Conservation (phyloP, 2,113 vertebrate species). For the Rhea pennata region DNA sequence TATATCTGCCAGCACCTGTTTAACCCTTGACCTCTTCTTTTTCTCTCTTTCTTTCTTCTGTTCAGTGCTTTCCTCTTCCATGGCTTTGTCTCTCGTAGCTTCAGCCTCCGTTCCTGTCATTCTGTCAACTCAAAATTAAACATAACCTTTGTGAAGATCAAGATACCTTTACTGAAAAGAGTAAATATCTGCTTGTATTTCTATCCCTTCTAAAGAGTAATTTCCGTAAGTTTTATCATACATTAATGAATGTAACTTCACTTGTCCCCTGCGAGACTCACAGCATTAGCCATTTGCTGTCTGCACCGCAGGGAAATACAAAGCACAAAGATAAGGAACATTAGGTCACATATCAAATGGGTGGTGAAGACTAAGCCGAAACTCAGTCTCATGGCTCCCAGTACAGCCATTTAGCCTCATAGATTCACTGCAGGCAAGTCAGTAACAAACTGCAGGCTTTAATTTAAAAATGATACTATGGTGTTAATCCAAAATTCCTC, state of each 20-base stretch:
- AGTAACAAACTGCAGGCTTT: not conserved
- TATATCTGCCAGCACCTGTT: constrained; percentile 93
- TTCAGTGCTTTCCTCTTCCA: constrained; percentile 73
- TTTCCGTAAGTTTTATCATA: not conserved
- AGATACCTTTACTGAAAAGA: not conserved
- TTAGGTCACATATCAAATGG: not conserved
- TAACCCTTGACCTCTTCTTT: constrained; percentile 95
- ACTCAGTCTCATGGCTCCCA: not conserved
- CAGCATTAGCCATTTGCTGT: not conserved
- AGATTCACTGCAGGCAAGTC: not conserved
- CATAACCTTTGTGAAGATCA: not conserved
- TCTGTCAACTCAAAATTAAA: not conserved
- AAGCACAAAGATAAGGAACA: not conserved
- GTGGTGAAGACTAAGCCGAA: not conserved
- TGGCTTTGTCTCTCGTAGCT: constrained; percentile 54
- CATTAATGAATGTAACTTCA: not conserved
- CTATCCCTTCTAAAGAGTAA: not conserved
- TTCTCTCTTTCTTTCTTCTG: constrained; percentile 91
- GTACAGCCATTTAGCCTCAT: not conserved
- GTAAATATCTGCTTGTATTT: not conserved
- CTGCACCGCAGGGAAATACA: accelerated
- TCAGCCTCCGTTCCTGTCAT: constrained; percentile 82
- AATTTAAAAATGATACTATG: not conserved
- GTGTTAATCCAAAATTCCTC: not conserved
- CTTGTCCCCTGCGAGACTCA: accelerated